Evolutionary conservation across 2,113 vertebrate genomes (phyloP), one percentile per base, ranked within the genome.

Genomic region (Typhlomys cinereus): DNA sequence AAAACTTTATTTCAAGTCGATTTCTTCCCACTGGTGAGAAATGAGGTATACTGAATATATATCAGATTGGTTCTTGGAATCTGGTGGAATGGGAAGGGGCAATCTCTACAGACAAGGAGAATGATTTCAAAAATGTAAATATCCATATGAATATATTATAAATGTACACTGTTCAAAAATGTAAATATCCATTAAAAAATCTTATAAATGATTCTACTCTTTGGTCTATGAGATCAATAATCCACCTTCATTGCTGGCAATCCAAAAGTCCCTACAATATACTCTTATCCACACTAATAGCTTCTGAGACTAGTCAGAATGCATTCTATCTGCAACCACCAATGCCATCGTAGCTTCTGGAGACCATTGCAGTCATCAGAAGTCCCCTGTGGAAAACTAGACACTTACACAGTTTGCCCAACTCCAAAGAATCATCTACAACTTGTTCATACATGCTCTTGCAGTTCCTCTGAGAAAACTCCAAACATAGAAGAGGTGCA

Each of bases 1-100:
- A 84, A 89, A 89, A 88, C 62, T 78, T 90, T 41, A 23, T 67
- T 85, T 73, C 83, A 34, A 59, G 75, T 31, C 89, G 66, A 89
- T 78, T 91, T 87, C 31, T 92, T n/a, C 23, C n/a, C 48, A 73
- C 67, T 0, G 0, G 48, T 44, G 81, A 88, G 34, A 50, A 15
- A 48, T 31, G 74, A 89, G n/a, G 44, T 29, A 59, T 67, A 17
- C 15, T 85, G 13, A 52, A 52, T 34, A 20, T 71, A 11, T 81
- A 67, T 34, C 54, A 64, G 71, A 50, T 31, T 46, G 62, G 21
- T 44, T 74, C 27, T 70, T 79, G 27, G 17, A 74, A 84, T 41
- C 34, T 64, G 78, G 34, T 39, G 8, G 6, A 5, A 8, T 66
- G 7, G 8, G 29, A 84, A 17, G 12, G n/a, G 31, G 0, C 20